These are phyloP conservation scores for Leptopilina syphax DNA, from an alignment of 2,888 invertebrate species.

Conservation along the genomic window DNA sequence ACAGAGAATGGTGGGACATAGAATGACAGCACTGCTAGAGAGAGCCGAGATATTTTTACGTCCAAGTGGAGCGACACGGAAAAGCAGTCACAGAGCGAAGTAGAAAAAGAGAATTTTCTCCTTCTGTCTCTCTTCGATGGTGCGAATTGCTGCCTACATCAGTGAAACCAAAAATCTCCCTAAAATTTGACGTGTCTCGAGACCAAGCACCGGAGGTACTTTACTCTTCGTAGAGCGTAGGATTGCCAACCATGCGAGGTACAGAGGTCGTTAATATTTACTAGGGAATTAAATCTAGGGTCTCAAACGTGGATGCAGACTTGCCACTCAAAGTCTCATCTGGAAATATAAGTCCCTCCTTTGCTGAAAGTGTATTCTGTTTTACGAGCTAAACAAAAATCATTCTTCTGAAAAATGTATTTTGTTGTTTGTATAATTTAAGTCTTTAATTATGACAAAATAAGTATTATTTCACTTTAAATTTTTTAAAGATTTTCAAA, in stretches of 20 bases:
- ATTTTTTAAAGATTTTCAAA: too few species aligned
- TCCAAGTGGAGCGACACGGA: constrained; percentile 66
- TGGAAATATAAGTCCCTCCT: constrained; percentile 22
- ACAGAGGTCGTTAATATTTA: constrained; percentile 52
- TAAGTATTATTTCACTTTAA: too few species aligned
- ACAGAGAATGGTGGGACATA: constrained; percentile 54
- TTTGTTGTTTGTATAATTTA: not conserved
- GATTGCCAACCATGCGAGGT: constrained; percentile 38
- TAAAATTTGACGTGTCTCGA: constrained; percentile 46
- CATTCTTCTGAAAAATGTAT: not conserved
- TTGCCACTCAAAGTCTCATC: constrained; percentile 29
- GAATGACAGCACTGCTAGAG: constrained; percentile 63
- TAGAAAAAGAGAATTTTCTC: constrained; percentile 41
- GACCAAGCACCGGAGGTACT: constrained; percentile 31
- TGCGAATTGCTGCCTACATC: constrained; percentile 62
- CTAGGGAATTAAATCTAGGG: constrained; percentile 46
- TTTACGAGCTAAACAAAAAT: constrained; percentile 8
- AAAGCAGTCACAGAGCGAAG: constrained; percentile 44
- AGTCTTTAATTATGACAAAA: too few species aligned
- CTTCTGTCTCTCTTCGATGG: constrained; percentile 52
- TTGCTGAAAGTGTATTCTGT: not conserved
- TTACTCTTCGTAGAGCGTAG: constrained; percentile 30
- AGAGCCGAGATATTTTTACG: constrained; percentile 69
- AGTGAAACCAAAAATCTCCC: constrained; percentile 60
- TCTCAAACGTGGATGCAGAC: constrained; percentile 1